Evolutionary conservation across 2,888 invertebrate genomes (phyloP).

Genomic region (Sinodicranocentrus sp.): DNA sequence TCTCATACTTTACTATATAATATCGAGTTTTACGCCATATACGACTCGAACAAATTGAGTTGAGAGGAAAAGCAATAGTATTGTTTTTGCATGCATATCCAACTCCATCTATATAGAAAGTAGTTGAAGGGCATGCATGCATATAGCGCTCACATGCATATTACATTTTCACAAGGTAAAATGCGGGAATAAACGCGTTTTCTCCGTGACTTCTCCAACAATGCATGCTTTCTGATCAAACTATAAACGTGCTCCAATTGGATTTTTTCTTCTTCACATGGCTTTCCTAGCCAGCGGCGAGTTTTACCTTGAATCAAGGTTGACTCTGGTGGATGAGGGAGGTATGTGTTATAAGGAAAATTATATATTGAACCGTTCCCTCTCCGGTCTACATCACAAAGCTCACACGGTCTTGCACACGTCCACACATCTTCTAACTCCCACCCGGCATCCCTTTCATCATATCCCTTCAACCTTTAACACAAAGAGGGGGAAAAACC

Average conservation of each 20-base stretch:
- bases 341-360: conserved; percentile 8
- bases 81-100: conserved; percentile 77
- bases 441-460: conserved; percentile 58
- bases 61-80: neutral
- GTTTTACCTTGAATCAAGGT: conserved; percentile 55
- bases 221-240: conserved; percentile 42
- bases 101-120: conserved; percentile 80
- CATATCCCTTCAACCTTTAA: conserved; percentile 22
- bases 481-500: neutral
- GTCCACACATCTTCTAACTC: conserved; percentile 52
- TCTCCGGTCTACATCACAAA: conserved; percentile 8
- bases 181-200: conserved; percentile 28
- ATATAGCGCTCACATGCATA: neutral
- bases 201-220: conserved; percentile 33
- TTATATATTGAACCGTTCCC: neutral
- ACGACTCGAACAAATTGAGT: neutral
- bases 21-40: no score
- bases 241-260: conserved; percentile 10
- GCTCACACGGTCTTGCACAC: conserved; percentile 13
- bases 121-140: neutral
- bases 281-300: conserved; percentile 14
- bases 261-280: conserved; percentile 40
- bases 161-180: neutral
- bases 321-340: conserved; percentile 11
- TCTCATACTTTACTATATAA: neutral